Conservation (phyloP, 2,888 invertebrate species). For the Orthosia cruda region DNA sequence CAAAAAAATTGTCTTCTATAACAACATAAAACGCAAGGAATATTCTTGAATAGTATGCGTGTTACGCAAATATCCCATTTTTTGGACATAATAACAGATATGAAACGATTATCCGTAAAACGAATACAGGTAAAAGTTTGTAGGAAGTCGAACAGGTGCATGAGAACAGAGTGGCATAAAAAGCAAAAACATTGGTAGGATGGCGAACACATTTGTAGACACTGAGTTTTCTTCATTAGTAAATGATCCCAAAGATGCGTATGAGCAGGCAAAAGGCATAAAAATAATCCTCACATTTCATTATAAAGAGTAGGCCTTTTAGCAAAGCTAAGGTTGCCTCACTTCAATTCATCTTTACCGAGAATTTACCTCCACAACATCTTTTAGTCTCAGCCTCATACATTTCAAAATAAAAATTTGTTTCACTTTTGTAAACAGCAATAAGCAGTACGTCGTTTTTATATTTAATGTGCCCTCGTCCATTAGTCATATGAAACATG, state of each 20-base stretch:
- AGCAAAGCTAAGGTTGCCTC: conserved; percentile 37
- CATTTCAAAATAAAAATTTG: conserved; percentile 63
- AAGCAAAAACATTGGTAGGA: conserved; percentile 21
- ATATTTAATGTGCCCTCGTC: conserved; percentile 87
- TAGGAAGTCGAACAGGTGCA: conserved; percentile 20
- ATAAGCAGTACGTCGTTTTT: conserved; percentile 82
- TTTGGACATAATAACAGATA: conserved; percentile 3
- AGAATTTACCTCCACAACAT: conserved; percentile 49
- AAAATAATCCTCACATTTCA: conserved; percentile 39
- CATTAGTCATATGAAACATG: conserved; percentile 92
- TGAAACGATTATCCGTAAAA: conserved; percentile 20
- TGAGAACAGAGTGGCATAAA: conserved; percentile 3
- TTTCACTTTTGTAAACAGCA: conserved; percentile 78
- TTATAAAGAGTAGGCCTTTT: conserved; percentile 36
- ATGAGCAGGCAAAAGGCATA: conserved; percentile 29
- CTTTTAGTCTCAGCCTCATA: conserved; percentile 55
- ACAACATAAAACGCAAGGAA: background rate
- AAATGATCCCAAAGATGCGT: conserved; percentile 29
- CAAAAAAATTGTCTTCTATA: background rate
- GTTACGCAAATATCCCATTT: no score
- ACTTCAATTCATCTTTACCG: conserved; percentile 41
- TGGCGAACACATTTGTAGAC: conserved; percentile 17
- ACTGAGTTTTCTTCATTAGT: conserved; percentile 36
- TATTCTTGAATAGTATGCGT: background rate
- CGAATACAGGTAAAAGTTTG: conserved; percentile 27